phyloP scores from a whole-genome alignment of 2,888 invertebrate genomes.

The Acronicta psi region DNA sequence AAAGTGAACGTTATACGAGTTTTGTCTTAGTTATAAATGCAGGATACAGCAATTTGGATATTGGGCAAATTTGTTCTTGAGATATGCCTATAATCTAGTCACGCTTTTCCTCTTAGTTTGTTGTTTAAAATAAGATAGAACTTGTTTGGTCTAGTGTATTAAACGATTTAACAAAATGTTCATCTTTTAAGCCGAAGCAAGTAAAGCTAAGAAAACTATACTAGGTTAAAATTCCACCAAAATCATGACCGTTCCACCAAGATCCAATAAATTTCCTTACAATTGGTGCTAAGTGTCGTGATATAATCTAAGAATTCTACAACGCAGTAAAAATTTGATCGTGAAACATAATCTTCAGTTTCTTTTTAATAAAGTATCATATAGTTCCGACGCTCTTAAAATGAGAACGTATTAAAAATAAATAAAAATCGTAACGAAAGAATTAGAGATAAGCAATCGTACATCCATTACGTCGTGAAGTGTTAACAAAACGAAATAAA shows the following conservation, averaged over 20 bases:
- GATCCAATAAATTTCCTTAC: slow-evolving; percentile 12
- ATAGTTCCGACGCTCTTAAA: slow-evolving; percentile 17
- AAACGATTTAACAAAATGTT: not conserved
- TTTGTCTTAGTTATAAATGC: slow-evolving; percentile 35
- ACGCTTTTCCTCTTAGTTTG: slow-evolving; percentile 17
- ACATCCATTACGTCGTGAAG: slow-evolving; percentile 17
- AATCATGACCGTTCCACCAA: not conserved
- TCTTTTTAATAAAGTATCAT: slow-evolving; percentile 7
- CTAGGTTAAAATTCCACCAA: slow-evolving; percentile 4
- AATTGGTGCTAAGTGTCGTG: slow-evolving; percentile 12
- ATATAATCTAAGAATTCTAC: slow-evolving; percentile 14
- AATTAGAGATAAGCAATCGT: slow-evolving; percentile 31
- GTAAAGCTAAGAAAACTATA: not conserved
- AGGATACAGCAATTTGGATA: slow-evolving; percentile 44
- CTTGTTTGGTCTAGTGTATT: not conserved
- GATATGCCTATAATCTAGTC: slow-evolving; percentile 23
- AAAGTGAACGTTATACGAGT: slow-evolving; percentile 53
- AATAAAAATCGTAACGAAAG: slow-evolving; percentile 21
- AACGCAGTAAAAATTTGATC: slow-evolving; percentile 11
- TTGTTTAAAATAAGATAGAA: not conserved
- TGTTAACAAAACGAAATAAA: slow-evolving; percentile 33
- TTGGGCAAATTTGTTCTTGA: slow-evolving; percentile 35
- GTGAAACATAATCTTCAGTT: slow-evolving; percentile 1
- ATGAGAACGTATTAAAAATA: slow-evolving; percentile 4
- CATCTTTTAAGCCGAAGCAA: not conserved